Evolutionary conservation across 2,113 vertebrate species (phyloP).

Genomic region (Atlantisia rogersi): DNA sequence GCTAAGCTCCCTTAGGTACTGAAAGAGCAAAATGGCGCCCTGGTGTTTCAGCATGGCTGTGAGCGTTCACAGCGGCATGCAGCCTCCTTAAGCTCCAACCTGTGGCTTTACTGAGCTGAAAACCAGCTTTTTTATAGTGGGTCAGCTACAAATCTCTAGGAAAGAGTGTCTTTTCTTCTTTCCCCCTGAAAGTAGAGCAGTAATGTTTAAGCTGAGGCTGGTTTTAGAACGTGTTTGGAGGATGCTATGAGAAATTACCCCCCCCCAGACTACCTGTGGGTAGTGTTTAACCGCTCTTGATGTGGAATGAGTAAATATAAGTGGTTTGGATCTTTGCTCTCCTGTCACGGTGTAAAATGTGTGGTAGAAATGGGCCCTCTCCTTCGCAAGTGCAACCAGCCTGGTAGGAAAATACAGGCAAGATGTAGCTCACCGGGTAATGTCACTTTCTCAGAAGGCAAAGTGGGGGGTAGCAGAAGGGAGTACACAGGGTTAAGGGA

Average conservation of each 20-base stretch:
- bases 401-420: neutral
- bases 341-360: neutral
- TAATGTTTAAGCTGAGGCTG: neutral
- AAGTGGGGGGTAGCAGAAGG: neutral
- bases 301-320: neutral
- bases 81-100: neutral
- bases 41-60: neutral
- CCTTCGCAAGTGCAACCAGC: rapidly evolving
- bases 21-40: neutral
- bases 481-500: neutral
- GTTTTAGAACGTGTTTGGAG: neutral
- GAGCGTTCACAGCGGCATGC: neutral
- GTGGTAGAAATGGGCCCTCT: neutral
- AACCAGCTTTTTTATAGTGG: neutral
- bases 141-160: neutral
- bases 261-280: no score
- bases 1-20: neutral
- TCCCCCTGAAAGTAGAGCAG: neutral
- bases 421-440: rapidly evolving
- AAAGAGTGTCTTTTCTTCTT: neutral
- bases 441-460: neutral
- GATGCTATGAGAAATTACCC: neutral
- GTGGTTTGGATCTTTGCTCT: neutral
- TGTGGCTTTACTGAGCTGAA: neutral
- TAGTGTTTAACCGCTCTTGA: neutral